Percentiles rank a stretch among this genome's conserved stretches.
phyloP scores from a whole-genome alignment of 2,888 invertebrate genomes.

The Eupithecia tripunctaria region DNA sequence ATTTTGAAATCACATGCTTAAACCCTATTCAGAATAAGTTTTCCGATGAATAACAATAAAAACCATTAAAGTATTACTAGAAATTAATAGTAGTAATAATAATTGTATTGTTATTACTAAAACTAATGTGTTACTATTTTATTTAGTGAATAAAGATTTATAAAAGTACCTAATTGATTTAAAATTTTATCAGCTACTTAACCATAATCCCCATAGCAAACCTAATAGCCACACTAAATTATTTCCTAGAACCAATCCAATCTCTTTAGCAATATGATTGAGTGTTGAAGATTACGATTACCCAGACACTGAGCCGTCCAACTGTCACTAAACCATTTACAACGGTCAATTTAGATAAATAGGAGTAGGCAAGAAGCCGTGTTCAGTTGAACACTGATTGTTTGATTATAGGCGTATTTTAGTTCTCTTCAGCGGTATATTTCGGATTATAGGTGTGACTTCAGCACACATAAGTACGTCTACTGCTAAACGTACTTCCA shows the following conservation, averaged over 20 bases:
- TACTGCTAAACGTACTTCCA: too few species aligned
- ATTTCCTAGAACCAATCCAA: slow-evolving; percentile 1
- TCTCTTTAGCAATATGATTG: not conserved
- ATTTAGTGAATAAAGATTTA: too few species aligned
- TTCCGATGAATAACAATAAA: not conserved
- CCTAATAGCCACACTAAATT: not conserved
- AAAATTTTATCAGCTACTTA: not conserved
- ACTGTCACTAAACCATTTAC: slow-evolving; percentile 20
- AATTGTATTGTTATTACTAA: too few species aligned
- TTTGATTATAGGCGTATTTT: not conserved
- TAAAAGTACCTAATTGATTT: too few species aligned
- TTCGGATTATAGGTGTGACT: too few species aligned
- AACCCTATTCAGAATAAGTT: too few species aligned
- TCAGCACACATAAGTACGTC: too few species aligned
- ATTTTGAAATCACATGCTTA: too few species aligned
- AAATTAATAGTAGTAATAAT: too few species aligned
- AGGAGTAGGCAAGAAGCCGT: not conserved
- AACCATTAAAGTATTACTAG: not conserved
- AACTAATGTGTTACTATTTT: too few species aligned
- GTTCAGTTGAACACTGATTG: not conserved
- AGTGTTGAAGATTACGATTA: slow-evolving; percentile 16
- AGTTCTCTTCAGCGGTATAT: too few species aligned
- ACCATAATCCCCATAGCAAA: not conserved
- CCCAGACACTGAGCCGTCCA: slow-evolving; percentile 14
- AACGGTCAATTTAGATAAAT: slow-evolving; percentile 17